These are phyloP conservation scores for Mimumesa dahlbomi DNA, from an alignment of 2,888 invertebrate genomes.

Conservation along the genomic window DNA sequence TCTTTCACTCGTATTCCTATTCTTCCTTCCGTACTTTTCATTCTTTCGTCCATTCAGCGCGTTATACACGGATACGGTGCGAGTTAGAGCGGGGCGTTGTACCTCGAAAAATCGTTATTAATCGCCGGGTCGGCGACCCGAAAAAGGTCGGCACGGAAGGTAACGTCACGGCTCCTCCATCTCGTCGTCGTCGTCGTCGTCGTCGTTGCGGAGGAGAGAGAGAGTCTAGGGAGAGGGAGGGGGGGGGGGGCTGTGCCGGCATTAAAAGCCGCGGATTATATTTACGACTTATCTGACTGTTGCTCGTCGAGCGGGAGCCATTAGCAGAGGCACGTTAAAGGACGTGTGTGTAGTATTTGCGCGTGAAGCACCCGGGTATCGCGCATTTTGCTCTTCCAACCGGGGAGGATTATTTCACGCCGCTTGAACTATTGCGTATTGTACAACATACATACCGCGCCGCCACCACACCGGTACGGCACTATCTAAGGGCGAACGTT, in stretches of 20 bases:
- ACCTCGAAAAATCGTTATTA: slow-evolving; percentile 68
- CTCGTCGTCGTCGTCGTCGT: no score
- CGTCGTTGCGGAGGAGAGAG: no score
- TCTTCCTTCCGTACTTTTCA: slow-evolving; percentile 32
- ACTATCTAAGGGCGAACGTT: slow-evolving; percentile 25
- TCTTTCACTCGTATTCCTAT: neutral
- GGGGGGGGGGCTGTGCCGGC: slow-evolving; percentile 33
- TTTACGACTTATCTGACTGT: slow-evolving; percentile 67
- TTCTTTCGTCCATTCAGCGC: slow-evolving; percentile 42
- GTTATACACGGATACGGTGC: slow-evolving; percentile 48
- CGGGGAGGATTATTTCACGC: slow-evolving; percentile 28
- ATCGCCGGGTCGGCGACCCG: slow-evolving; percentile 63
- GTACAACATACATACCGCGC: slow-evolving; percentile 11
- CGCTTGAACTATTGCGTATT: slow-evolving; percentile 44
- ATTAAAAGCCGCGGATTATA: slow-evolving; percentile 67
- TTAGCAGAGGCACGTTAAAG: slow-evolving; percentile 52
- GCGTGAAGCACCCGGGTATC: slow-evolving; percentile 25
- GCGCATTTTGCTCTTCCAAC: slow-evolving; percentile 47
- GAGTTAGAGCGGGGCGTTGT: slow-evolving; percentile 27
- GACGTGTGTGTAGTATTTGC: neutral
- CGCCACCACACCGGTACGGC: neutral
- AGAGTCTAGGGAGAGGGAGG: slow-evolving; percentile 27
- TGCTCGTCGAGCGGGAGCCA: slow-evolving; percentile 52
- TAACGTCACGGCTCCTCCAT: slow-evolving; percentile 13
- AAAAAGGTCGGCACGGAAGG: slow-evolving; percentile 36